phyloP scores from a whole-genome alignment of 64 coral and sea anemone genomes.

The Orbicella faveolata region DNA sequence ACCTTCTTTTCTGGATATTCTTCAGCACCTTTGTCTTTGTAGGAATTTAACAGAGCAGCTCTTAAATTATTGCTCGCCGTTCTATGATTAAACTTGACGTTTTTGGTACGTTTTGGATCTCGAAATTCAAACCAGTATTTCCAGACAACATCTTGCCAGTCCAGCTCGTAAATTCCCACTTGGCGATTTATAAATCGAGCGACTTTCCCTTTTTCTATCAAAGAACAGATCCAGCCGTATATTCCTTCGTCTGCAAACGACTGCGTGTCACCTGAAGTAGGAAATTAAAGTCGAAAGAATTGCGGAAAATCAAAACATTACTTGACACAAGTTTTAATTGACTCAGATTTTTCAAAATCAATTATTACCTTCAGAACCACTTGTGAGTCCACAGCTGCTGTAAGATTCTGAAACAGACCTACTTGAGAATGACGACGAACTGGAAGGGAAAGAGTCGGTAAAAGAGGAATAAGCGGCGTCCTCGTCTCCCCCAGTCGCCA shows the following conservation, averaged over 20 bases:
- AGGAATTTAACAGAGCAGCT: not conserved
- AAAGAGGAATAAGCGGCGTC: not conserved
- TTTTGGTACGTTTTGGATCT: not conserved
- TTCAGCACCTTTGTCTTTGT: not conserved
- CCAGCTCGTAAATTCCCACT: not conserved
- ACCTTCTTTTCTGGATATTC: slow-evolving; percentile 10
- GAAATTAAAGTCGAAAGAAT: not conserved
- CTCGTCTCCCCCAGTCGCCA: not conserved
- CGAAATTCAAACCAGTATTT: slow-evolving; percentile 4
- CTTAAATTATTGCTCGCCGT: slow-evolving; percentile 1
- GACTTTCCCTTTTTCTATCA: not conserved
- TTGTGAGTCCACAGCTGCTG: not conserved
- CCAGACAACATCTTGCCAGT: slow-evolving; percentile 4
- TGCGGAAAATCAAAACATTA: not conserved
- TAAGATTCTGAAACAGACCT: not conserved
- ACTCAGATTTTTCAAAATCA: not conserved
- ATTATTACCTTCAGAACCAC: not conserved
- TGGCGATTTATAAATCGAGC: not conserved
- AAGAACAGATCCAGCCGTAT: not conserved
- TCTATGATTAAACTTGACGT: not conserved
- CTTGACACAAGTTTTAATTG: not conserved
- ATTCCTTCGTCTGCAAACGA: not conserved
- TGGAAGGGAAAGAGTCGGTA: not conserved
- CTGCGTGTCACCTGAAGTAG: not conserved
- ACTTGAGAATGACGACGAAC: not conserved